Percentiles rank a stretch among this genome's conserved stretches.
Conservation (phyloP, 2,113 vertebrate species). For the Gallinago paraguaiae region DNA sequence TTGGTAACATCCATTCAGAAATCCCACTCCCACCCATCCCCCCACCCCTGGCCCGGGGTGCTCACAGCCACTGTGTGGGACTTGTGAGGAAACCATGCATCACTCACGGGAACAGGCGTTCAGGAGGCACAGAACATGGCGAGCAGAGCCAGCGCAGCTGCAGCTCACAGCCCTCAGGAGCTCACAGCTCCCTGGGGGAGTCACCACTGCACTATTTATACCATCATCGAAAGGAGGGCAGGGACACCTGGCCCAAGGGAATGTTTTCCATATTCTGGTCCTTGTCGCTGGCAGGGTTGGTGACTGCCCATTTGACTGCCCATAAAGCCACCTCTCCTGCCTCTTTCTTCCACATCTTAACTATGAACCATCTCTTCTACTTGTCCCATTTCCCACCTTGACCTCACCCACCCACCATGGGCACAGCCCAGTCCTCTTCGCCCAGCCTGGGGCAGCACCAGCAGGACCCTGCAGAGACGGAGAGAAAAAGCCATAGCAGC, state of each 20-base stretch:
- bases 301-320: neutral
- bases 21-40: neutral
- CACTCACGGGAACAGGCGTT: accelerated
- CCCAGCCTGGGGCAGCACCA: neutral
- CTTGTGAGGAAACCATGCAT: neutral
- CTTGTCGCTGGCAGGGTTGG: neutral
- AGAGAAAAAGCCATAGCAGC: neutral
- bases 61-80: neutral
- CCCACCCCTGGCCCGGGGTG: neutral
- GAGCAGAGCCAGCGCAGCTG: accelerated
- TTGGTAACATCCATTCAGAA: neutral
- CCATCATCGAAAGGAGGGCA: accelerated
- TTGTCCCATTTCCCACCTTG: neutral
- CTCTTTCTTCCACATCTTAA: neutral
- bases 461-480: neutral
- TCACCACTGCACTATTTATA: neutral
- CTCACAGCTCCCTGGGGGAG: neutral
- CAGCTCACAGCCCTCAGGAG: neutral
- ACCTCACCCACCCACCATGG: neutral
- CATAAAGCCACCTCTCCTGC: neutral
- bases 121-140: neutral
- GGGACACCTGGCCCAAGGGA: neutral
- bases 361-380: neutral
- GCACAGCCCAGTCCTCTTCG: neutral
- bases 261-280: neutral